Percentiles rank a stretch among this genome's conserved stretches.
Evolutionary conservation across 2,888 invertebrate species (phyloP).

Genomic region (Meliscaeva auricollis): DNA sequence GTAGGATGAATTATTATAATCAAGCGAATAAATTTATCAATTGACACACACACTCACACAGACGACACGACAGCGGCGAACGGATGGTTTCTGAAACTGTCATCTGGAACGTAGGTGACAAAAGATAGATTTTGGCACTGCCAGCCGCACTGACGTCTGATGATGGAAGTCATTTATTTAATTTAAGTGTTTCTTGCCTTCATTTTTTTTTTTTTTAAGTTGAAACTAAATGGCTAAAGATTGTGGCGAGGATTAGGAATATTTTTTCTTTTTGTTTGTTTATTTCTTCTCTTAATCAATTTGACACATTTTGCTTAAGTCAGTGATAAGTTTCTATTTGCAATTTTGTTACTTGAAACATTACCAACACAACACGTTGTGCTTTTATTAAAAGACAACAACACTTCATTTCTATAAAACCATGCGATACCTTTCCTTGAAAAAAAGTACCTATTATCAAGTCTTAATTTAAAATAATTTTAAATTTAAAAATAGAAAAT

Average conservation of each 20-base stretch:
- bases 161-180: slow-evolving; percentile 49
- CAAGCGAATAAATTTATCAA: slow-evolving; percentile 63
- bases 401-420: too few relatives aligned
- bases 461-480: neutral
- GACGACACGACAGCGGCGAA: neutral
- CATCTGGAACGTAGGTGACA: slow-evolving; percentile 58
- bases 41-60: slow-evolving; percentile 45
- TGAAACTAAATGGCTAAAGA: slow-evolving; percentile 13
- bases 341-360: neutral
- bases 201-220: neutral
- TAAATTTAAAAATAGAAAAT: neutral
- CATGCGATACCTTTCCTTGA: too few relatives aligned
- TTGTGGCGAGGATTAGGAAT: neutral
- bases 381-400: too few relatives aligned
- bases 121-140: slow-evolving; percentile 63
- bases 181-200: slow-evolving; percentile 23
- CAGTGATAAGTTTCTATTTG: neutral
- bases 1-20: slow-evolving; percentile 46
- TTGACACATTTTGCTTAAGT: neutral
- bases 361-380: too few relatives aligned
- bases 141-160: slow-evolving; percentile 24
- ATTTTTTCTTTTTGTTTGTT: neutral
- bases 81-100: slow-evolving; percentile 3
- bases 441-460: too few relatives aligned
- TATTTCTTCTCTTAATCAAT: neutral